phyloP scores from a whole-genome alignment of 1,140 invertebrate species.

The Caenorhabditis tropicalis region DNA sequence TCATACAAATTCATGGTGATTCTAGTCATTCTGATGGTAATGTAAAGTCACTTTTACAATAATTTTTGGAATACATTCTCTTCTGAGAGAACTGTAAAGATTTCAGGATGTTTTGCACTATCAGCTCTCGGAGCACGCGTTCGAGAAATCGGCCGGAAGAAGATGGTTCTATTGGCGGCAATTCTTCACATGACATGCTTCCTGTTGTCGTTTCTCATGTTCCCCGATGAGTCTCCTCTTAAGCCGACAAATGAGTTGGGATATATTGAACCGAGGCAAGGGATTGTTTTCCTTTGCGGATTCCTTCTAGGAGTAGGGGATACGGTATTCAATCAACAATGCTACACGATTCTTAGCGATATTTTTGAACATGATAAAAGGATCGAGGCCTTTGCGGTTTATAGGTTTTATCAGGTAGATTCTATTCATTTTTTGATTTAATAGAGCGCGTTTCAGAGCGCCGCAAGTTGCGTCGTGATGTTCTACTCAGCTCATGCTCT shows the following conservation, averaged over 20 bases:
- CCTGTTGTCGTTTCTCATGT: slow-evolving; percentile 26
- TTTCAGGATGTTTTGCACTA: background rate
- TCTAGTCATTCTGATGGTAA: slow-evolving; percentile 43
- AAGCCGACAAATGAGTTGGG: background rate
- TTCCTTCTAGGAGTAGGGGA: slow-evolving; percentile 5
- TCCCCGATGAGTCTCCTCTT: slow-evolving; percentile 17
- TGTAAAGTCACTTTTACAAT: background rate
- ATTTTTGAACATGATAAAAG: slow-evolving; percentile 13
- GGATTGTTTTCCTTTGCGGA: background rate
- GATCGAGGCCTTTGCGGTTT: slow-evolving; percentile 24
- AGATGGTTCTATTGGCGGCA: slow-evolving; percentile 9
- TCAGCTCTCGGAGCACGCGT: background rate
- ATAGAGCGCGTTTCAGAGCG: background rate
- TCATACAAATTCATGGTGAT: slow-evolving; percentile 33
- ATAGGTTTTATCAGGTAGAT: slow-evolving; percentile 23
- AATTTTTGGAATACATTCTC: slow-evolving; percentile 1
- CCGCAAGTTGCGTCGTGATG: slow-evolving; percentile 5
- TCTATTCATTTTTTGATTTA: background rate
- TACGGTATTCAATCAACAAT: slow-evolving; percentile 23
- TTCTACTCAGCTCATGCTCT: slow-evolving; percentile 26
- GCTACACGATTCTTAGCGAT: slow-evolving; percentile 27
- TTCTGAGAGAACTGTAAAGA: background rate
- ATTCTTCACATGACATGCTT: slow-evolving; percentile 35
- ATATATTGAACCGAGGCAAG: slow-evolving; percentile 3
- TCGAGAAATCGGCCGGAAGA: slow-evolving; percentile 12